Evolutionary conservation across 2,888 invertebrate species (phyloP), one percentile per base, ranked within the genome.

Genomic region (Buathra laborator): DNA sequence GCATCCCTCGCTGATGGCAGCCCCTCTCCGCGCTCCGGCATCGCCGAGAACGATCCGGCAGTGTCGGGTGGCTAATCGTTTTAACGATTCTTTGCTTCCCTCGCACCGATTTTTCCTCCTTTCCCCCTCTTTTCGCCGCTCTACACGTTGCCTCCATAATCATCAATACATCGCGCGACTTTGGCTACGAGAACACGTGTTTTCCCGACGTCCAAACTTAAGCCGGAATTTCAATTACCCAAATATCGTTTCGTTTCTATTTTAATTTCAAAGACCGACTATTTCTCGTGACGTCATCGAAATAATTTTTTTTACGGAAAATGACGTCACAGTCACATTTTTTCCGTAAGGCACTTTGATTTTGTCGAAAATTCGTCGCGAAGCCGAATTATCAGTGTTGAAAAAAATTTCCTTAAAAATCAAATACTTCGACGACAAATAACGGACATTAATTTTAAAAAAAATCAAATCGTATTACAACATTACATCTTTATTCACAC

Each of bases 221-320:
- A 76, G 80, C 70, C 83, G 83, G 75, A 71, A 76, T 80, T 84
- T 32, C 83, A 76, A 84, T 84, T 76, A 80, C 59, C 59, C 59
- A 80, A 84, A 71, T 5, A 76, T 80, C 71, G 80, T 76, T 76
- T 32, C 10, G 3, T 4, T 56, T n/a, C 43, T 37, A 37, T 37
- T 37, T 37, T 37, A 0, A 37, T 7, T n/a, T 59, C 56, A n/a
- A 9, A 10, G 72, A 74, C 29, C 29, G 24, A 46, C 7, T 37
- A 37, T 37, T 9, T 37, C 5, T 37, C 37, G 37, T 37, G 37
- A 37, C 37, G 0, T 37, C 37, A 37, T 5, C 9, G 37, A 37
- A 9, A 0, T 0, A 7, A 7, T 37, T 9, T 37, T 37, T 37
- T 37, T 9, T 7, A 2, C 37, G 7, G 2, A 9, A 37, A 37